phyloP scores from a whole-genome alignment of 2,888 invertebrate genomes.

The Eilema griseolum region DNA sequence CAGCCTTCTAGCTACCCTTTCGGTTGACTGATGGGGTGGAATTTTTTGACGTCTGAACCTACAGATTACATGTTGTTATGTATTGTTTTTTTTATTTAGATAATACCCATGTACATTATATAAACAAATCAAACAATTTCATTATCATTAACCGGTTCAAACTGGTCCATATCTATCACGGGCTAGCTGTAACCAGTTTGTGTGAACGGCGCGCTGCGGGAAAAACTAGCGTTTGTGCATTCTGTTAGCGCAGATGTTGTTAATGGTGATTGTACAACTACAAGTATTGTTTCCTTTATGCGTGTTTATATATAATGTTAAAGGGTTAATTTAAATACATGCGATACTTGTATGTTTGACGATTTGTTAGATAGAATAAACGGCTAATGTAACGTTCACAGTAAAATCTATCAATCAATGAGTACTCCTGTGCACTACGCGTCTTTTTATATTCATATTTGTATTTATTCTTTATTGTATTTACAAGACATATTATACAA shows the following conservation, averaged over 20 bases:
- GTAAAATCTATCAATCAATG: no score
- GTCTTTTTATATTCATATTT: no score
- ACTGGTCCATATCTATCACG: slow-evolving; percentile 21
- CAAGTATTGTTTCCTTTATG: slow-evolving; percentile 15
- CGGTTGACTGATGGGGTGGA: no score
- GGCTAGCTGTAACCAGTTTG: slow-evolving; percentile 17
- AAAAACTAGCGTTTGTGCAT: slow-evolving; percentile 19
- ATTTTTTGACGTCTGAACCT: no score
- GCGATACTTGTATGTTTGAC: not conserved
- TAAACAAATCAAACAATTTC: slow-evolving; percentile 21
- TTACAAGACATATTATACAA: no score
- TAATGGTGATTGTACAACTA: slow-evolving; percentile 23
- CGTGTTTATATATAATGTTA: slow-evolving; percentile 17
- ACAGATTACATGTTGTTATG: no score
- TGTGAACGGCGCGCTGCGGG: slow-evolving; percentile 14
- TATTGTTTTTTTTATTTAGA: no score
- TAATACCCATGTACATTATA: not conserved
- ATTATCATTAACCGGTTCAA: slow-evolving; percentile 23
- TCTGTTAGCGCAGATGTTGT: slow-evolving; percentile 26
- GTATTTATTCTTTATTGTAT: no score
- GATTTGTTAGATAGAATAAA: not conserved
- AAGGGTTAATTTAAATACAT: not conserved
- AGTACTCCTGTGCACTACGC: no score
- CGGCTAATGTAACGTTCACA: no score
- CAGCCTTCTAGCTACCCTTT: no score